Percentiles rank a stretch among this genome's conserved stretches.
These are phyloP conservation scores for Desoria tigrina DNA, from an alignment of 2,888 invertebrate species.

Conservation along the genomic window DNA sequence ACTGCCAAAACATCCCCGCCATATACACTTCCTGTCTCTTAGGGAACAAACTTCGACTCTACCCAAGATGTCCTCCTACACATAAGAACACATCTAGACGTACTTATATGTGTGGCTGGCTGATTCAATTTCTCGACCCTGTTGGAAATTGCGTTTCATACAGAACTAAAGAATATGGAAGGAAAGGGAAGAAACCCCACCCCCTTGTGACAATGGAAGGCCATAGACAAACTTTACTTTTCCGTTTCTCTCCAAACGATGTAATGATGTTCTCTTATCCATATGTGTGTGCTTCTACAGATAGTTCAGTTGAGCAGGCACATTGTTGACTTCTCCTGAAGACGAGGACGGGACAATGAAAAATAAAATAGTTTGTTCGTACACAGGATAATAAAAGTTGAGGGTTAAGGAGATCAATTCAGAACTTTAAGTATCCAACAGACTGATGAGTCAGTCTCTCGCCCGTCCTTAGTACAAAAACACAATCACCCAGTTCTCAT, in stretches of 20 bases:
- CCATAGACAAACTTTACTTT: conserved; percentile 14
- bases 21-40: conserved; percentile 1
- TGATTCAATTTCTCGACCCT: conserved; percentile 1
- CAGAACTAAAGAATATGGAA: background rate
- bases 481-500: no score
- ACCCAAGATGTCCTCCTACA: background rate
- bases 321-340: conserved; percentile 16
- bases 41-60: background rate
- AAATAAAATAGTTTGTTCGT: conserved; percentile 3
- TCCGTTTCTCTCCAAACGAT: background rate
- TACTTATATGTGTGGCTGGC: no score
- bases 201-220: conserved; percentile 2
- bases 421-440: conserved; percentile 6
- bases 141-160: background rate
- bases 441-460: background rate
- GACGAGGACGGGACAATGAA: conserved; percentile 13
- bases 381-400: background rate
- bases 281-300: no score
- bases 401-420: no score
- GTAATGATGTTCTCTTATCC: no score
- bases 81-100: no score
- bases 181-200: background rate
- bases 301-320: conserved; percentile 16
- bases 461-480: background rate
- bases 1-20: background rate